Base-by-base conservation (phyloP, 2,888 invertebrate species). In the Pseudanteris insignis region DNA sequence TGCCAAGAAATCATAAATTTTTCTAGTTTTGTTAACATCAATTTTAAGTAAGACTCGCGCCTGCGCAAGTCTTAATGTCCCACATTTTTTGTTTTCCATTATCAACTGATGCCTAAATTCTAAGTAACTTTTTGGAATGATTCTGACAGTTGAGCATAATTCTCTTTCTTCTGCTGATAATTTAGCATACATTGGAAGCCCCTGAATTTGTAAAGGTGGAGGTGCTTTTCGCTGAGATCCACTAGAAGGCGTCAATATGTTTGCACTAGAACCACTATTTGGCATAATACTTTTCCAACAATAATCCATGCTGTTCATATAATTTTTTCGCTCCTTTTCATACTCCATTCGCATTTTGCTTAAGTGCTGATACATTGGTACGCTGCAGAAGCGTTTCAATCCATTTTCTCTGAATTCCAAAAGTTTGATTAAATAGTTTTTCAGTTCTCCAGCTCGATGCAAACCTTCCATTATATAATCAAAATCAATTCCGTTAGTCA, bases 21-120 rank as follows among this genome's bases (percentile, higher is more conserved):
- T 92, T 63, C 94, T 86, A 0, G 95, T 96, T 79, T 91, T 91
- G 79, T 94, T 94, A 1, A 96, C 96, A 83, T 96, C 95, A 68
- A 96, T 96, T 81, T 94, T 95, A 26, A 95, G 85, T 32, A 94
- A 84, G 30, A 85, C 85, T 41, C 96, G 83, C 0, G 95, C 95
- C 74, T 92, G 92, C 1, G 92, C 86, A 60, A 96, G 81, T 60
- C 89, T 85, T 3, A 96, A 81, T 54, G 85, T 87, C 0, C 91
- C 90, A 57, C 85, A 81, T 77, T 90, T 93, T 59, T 87, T 84
- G 78, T 90, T 91, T 76, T 95, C 94, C 0, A 84, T 77, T 24
- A 91, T 85, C 3, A 96, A 80, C 36, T 88, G 83, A 26, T 86
- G 85, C 71, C 91, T 91, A 70, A 92, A 89, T 51, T 92, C 89